A percentile compares a stretch with the other conserved stretches of the same genome.
These are phyloP conservation scores for Idaea biselata DNA, from an alignment of 2,888 invertebrate species.

Conservation along the genomic window DNA sequence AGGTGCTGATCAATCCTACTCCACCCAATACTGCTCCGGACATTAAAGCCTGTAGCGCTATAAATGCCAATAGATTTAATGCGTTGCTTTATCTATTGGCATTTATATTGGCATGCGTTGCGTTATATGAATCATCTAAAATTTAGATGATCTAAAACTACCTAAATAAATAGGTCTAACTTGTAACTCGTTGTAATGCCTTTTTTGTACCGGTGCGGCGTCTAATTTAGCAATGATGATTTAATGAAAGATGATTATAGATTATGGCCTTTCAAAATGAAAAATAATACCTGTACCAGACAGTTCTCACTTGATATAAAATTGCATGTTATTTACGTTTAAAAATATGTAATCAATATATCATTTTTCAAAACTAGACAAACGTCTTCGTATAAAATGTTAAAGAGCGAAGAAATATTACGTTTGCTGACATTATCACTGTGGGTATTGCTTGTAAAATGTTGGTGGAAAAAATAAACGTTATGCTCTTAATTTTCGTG, in stretches of 20 bases:
- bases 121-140: too few relatives aligned
- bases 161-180: too few relatives aligned
- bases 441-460: background rate
- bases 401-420: background rate
- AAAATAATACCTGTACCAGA: background rate
- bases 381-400: conserved; percentile 41
- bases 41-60: too few relatives aligned
- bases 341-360: conserved; percentile 45
- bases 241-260: background rate
- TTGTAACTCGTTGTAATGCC: too few relatives aligned
- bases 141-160: too few relatives aligned
- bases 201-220: too few relatives aligned
- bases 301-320: conserved; percentile 24
- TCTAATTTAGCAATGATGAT: background rate
- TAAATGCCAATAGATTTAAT: too few relatives aligned
- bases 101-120: too few relatives aligned
- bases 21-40: too few relatives aligned
- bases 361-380: conserved; percentile 35
- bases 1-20: too few relatives aligned
- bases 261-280: background rate
- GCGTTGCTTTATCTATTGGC: too few relatives aligned
- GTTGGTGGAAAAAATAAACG: background rate
- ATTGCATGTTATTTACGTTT: conserved; percentile 36
- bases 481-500: conserved; percentile 16
- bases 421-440: background rate